Conservation (phyloP, 2,888 invertebrate genomes). For the Ctena decussata region DNA sequence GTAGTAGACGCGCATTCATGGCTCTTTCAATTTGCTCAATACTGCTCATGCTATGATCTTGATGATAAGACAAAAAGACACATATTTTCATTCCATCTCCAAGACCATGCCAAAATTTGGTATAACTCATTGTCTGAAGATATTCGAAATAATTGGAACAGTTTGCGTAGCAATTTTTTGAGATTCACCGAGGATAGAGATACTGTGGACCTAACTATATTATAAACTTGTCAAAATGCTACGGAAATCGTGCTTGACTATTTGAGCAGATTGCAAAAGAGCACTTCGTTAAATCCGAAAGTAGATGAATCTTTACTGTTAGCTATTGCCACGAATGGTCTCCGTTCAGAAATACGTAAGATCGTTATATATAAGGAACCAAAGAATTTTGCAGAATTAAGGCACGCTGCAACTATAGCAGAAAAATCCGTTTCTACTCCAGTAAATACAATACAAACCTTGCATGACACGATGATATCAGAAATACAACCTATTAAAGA, state of each 20-base stretch:
- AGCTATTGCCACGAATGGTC: constrained; percentile 19
- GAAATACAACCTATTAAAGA: not conserved
- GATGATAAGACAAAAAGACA: not conserved
- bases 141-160: not conserved
- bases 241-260: constrained; percentile 1
- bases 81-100: not conserved
- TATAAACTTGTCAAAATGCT: not conserved
- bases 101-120: constrained; percentile 11
- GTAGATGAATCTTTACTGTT: not conserved
- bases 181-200: not conserved
- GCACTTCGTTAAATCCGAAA: not conserved
- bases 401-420: constrained; percentile 8
- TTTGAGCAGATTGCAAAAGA: constrained; percentile 5
- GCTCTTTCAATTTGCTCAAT: not conserved
- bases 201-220: constrained; percentile 5
- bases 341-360: not conserved
- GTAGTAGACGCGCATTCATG: not conserved
- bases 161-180: not conserved
- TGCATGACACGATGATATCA: not conserved
- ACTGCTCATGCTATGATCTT: not conserved
- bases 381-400: constrained; percentile 13
- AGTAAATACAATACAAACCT: not conserved
- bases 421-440: constrained; percentile 11
- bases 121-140: not conserved
- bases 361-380: constrained; percentile 23